Conservation (phyloP, 2,797 vertebrate species). For the Spea hammondii region DNA sequence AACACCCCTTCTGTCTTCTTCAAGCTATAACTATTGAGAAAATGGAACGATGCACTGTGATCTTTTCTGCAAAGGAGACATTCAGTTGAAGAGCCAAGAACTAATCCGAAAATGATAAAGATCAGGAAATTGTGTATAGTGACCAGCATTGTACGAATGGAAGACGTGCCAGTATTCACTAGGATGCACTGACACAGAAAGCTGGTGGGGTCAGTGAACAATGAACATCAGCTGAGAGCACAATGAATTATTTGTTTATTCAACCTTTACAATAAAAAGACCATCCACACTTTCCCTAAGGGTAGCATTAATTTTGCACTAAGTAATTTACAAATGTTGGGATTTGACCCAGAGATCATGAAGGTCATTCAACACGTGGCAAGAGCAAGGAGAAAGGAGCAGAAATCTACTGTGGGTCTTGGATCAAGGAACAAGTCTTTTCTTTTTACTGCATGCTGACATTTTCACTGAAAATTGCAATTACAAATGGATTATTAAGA, state of each 20-base stretch:
- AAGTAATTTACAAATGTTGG: constrained; percentile 32
- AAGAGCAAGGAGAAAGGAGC: constrained; percentile 6
- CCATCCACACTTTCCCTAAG: constrained; percentile 4
- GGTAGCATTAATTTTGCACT: constrained; percentile 15
- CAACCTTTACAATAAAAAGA: background rate
- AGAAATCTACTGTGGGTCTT: constrained; percentile 30
- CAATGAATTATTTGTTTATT: background rate
- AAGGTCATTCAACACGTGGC: constrained; percentile 26
- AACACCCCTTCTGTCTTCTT: too few relatives aligned
- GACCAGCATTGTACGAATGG: background rate
- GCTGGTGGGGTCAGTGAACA: too few relatives aligned
- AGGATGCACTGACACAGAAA: too few relatives aligned
- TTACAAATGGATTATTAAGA: too few relatives aligned
- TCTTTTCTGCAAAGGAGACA: too few relatives aligned
- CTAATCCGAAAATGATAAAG: too few relatives aligned
- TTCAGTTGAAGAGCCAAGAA: too few relatives aligned
- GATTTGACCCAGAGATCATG: constrained; percentile 37
- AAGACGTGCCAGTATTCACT: too few relatives aligned
- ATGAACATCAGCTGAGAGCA: too few relatives aligned
- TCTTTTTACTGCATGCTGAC: background rate
- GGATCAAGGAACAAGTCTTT: constrained; percentile 9
- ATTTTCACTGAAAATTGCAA: too few relatives aligned
- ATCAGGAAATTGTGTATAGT: background rate
- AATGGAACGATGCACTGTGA: too few relatives aligned
- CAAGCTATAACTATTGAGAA: too few relatives aligned